Percentiles rank a stretch among this genome's conserved stretches.
Conservation (phyloP, 2,888 invertebrate genomes). For the Sceliomorpha sp. region DNA sequence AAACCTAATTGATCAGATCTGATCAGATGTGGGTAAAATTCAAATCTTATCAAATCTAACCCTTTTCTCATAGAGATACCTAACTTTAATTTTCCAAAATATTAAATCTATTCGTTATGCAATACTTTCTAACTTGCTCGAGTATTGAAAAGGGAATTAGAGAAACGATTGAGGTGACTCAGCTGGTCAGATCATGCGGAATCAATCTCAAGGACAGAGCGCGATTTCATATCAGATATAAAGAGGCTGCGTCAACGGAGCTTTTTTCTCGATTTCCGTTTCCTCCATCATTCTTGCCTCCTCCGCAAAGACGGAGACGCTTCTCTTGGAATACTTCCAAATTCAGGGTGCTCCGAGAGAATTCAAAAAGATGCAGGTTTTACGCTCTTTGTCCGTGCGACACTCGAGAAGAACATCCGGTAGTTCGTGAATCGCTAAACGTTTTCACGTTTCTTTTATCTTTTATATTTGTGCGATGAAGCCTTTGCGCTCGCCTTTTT, state of each 20-base stretch:
- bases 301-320: conserved; percentile 41
- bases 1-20: no score
- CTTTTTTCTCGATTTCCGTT: conserved; percentile 48
- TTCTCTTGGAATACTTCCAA: conserved; percentile 54
- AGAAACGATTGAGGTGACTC: conserved; percentile 43
- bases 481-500: conserved; percentile 30
- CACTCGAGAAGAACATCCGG: conserved; percentile 46
- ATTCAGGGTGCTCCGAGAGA: conserved; percentile 37
- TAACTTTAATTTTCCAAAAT: no score
- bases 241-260: conserved; percentile 40
- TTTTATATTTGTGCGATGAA: conserved; percentile 27
- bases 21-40: no score
- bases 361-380: conserved; percentile 54
- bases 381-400: conserved; percentile 38
- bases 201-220: conserved; percentile 56
- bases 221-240: conserved; percentile 37
- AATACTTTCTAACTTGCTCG: conserved; percentile 20
- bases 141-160: conserved; percentile 39
- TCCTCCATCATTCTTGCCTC: conserved; percentile 47
- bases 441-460: conserved; percentile 25
- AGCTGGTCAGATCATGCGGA: conserved; percentile 58
- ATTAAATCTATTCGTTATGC: no score
- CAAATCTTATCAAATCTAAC: no score
- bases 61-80: no score
- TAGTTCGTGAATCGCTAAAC: conserved; percentile 50